A percentile compares a stretch with the other conserved stretches of the same genome.
Conservation (phyloP, 2,797 vertebrate genomes). For the Salmo trutta region DNA sequence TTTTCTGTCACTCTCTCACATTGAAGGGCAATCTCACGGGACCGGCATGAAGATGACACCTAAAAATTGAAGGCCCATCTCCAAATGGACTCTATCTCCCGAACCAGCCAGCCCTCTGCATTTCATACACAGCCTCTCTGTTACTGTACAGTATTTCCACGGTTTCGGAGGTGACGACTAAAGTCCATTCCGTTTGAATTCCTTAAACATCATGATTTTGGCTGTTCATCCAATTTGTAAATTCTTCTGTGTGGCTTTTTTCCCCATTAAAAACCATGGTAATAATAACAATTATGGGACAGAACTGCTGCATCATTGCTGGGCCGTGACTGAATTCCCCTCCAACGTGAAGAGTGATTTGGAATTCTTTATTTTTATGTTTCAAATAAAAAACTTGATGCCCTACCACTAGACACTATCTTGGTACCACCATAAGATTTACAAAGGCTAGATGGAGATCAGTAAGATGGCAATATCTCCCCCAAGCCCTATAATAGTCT, state of each 20-base stretch:
- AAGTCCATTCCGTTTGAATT: constrained; percentile 47
- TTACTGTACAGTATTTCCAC: constrained; percentile 35
- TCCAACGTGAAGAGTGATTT: constrained; percentile 31
- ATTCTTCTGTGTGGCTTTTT: no score
- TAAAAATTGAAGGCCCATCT: constrained; percentile 49
- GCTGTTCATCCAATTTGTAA: no score
- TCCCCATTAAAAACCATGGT: no score
- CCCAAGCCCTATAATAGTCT: background rate
- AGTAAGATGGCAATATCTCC: background rate
- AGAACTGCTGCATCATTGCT: constrained; percentile 45
- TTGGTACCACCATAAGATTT: background rate
- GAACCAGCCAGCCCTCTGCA: constrained; percentile 47
- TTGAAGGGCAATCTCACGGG: constrained; percentile 60
- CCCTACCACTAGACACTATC: background rate
- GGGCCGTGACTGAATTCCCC: constrained; percentile 23
- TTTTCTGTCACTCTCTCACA: constrained; percentile 50
- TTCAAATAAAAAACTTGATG: constrained; percentile 19
- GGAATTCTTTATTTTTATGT: constrained; percentile 33
- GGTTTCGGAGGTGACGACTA: constrained; percentile 35
- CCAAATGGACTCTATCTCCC: constrained; percentile 46
- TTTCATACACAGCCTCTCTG: constrained; percentile 53
- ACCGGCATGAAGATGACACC: constrained; percentile 38
- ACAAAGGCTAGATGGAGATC: background rate
- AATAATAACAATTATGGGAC: no score
- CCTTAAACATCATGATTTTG: constrained; percentile 27